Evolutionary conservation across 2,888 invertebrate species (phyloP).

Genomic region (Phyllotreta striolata): DNA sequence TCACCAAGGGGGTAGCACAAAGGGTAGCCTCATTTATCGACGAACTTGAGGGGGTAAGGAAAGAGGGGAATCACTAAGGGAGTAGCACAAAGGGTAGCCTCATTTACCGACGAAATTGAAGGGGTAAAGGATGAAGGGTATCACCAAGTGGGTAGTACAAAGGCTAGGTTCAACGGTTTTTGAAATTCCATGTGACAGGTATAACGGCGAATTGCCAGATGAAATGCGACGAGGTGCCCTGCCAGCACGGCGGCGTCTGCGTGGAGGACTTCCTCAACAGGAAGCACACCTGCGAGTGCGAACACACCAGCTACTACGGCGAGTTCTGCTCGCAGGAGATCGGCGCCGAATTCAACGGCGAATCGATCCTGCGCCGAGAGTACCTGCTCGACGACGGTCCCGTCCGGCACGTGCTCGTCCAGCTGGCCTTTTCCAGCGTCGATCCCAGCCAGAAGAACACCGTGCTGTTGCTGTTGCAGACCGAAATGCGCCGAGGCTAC

Average conservation of each 20-base stretch:
- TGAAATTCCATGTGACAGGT: slow-evolving; percentile 63
- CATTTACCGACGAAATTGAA: no score
- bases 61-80: no score
- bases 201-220: slow-evolving; percentile 85
- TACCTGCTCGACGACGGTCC: slow-evolving; percentile 75
- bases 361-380: slow-evolving; percentile 81
- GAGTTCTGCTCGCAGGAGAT: slow-evolving; percentile 89
- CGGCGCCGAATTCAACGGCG: slow-evolving; percentile 86
- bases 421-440: slow-evolving; percentile 86
- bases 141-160: no score
- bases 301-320: slow-evolving; percentile 88
- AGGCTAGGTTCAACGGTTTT: no score
- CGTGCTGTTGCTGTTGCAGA: slow-evolving; percentile 80
- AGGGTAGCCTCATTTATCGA: no score
- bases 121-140: no score
- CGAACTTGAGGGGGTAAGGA: no score
- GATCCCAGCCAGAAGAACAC: slow-evolving; percentile 81
- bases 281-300: slow-evolving; percentile 87
- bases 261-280: slow-evolving; percentile 88
- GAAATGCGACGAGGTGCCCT: slow-evolving; percentile 88
- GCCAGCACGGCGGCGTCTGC: slow-evolving; percentile 87
- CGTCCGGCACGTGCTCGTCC: slow-evolving; percentile 80
- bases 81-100: no score
- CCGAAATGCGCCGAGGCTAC: slow-evolving; percentile 82
- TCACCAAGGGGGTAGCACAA: no score